phyloP scores from a whole-genome alignment of 2,888 invertebrate genomes.

The Phorcus lineatus region DNA sequence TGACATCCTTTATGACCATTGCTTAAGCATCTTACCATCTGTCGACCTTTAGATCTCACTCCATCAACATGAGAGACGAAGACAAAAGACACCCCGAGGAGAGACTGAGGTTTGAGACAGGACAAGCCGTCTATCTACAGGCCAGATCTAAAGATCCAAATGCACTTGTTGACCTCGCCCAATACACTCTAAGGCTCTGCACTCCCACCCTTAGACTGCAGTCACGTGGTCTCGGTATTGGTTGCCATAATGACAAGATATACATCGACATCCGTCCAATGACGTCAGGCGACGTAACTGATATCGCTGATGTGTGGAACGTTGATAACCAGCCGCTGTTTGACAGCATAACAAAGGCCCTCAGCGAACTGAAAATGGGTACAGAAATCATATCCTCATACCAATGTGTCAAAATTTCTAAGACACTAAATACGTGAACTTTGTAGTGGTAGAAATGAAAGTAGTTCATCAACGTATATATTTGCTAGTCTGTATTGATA shows the following conservation, averaged over 20 bases:
- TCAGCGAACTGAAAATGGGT: slow-evolving; percentile 6
- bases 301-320: slow-evolving; percentile 42
- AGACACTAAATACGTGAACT: no score
- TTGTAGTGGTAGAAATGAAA: no score
- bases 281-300: slow-evolving; percentile 25
- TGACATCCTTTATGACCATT: no score
- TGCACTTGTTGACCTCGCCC: slow-evolving; percentile 24
- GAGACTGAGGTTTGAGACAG: slow-evolving; percentile 40
- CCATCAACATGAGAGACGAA: slow-evolving; percentile 46
- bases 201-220: slow-evolving; percentile 38
- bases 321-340: slow-evolving; percentile 33
- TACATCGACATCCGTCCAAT: slow-evolving; percentile 47
- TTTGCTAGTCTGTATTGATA: no score
- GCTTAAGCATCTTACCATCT: no score
- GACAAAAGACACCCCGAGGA: slow-evolving; percentile 47
- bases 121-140: slow-evolving; percentile 52
- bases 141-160: slow-evolving; percentile 31
- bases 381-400: background rate
- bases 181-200: slow-evolving; percentile 36
- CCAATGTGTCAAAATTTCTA: no score
- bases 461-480: no score
- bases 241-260: slow-evolving; percentile 42
- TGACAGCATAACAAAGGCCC: background rate
- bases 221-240: slow-evolving; percentile 44
- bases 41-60: slow-evolving; percentile 23